phyloP scores from a whole-genome alignment of 2,797 vertebrate genomes.

The Arnoldichthys spilopterus region DNA sequence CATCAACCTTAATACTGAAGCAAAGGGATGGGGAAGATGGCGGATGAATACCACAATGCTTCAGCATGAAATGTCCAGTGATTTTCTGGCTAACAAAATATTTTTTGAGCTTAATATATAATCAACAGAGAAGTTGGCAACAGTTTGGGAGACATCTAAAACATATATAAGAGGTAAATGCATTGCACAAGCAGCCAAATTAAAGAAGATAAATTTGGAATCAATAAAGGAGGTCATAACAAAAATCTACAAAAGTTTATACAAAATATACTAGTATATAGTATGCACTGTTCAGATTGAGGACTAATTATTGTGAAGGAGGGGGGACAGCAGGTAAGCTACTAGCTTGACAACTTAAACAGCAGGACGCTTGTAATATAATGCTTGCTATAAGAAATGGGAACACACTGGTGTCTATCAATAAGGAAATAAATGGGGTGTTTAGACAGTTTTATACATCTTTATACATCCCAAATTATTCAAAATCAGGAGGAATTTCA shows the following conservation, averaged over 20 bases:
- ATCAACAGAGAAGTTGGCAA: not conserved
- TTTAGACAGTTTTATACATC: conserved; percentile 12
- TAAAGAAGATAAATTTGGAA: conserved; percentile 13
- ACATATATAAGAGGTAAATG: conserved; percentile 35
- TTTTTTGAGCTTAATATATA: conserved; percentile 35
- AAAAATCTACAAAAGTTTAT: not conserved
- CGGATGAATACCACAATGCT: conserved; percentile 24
- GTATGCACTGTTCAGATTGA: conserved; percentile 17
- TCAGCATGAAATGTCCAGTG: not conserved
- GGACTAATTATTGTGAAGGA: conserved; percentile 35
- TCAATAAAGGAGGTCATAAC: not conserved
- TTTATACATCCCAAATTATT: too few relatives aligned
- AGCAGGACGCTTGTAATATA: conserved; percentile 5
- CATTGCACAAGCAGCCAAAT: conserved; percentile 15
- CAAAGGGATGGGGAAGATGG: conserved; percentile 8
- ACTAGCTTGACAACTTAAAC: not conserved
- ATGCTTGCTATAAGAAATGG: conserved; percentile 23
- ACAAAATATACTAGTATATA: not conserved
- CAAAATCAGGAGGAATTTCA: too few relatives aligned
- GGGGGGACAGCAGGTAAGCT: not conserved
- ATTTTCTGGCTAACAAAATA: not conserved
- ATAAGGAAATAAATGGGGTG: conserved; percentile 9
- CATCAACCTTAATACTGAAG: conserved; percentile 32
- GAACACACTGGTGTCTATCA: not conserved
- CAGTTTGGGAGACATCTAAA: conserved; percentile 42